These are phyloP conservation scores for Drosophila glabriapex DNA, from an alignment of 2,888 invertebrate genomes.

Conservation along the genomic window DNA sequence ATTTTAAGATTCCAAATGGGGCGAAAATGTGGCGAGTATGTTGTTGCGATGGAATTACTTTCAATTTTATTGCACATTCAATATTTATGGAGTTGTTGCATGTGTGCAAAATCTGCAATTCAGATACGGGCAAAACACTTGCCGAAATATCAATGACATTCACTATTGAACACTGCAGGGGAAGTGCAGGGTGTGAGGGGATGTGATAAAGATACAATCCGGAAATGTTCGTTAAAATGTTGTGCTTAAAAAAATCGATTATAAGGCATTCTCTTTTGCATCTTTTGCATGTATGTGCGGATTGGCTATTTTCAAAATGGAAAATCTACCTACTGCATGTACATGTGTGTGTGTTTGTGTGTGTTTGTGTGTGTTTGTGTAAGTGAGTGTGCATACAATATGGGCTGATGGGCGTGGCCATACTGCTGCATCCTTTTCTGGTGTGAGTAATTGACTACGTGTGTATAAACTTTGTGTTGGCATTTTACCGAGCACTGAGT, in stretches of 20 bases:
- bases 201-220: conserved; percentile 5
- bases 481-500: conserved; percentile 64
- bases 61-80: conserved; percentile 63
- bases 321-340: conserved; percentile 25
- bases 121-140: conserved; percentile 34
- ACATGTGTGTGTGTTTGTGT: conserved; percentile 21
- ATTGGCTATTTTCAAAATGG: conserved; percentile 22
- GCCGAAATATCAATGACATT: conserved; percentile 42
- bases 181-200: background rate
- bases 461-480: conserved; percentile 79
- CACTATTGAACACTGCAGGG: background rate
- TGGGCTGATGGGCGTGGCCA: conserved; percentile 32
- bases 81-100: conserved; percentile 62
- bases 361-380: conserved; percentile 27
- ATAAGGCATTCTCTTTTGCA: conserved; percentile 38
- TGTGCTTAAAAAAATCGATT: conserved; percentile 58
- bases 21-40: conserved; percentile 17
- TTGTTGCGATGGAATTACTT: conserved; percentile 59
- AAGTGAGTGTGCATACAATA: conserved; percentile 13
- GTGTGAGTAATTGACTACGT: conserved; percentile 80
- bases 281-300: conserved; percentile 12
- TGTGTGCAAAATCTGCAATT: conserved; percentile 15
- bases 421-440: conserved; percentile 35
- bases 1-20: conserved; percentile 42
- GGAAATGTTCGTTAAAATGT: conserved; percentile 53